These are phyloP conservation scores for Tetramorium alpestre DNA, from an alignment of 1,140 invertebrate species.

Conservation along the genomic window DNA sequence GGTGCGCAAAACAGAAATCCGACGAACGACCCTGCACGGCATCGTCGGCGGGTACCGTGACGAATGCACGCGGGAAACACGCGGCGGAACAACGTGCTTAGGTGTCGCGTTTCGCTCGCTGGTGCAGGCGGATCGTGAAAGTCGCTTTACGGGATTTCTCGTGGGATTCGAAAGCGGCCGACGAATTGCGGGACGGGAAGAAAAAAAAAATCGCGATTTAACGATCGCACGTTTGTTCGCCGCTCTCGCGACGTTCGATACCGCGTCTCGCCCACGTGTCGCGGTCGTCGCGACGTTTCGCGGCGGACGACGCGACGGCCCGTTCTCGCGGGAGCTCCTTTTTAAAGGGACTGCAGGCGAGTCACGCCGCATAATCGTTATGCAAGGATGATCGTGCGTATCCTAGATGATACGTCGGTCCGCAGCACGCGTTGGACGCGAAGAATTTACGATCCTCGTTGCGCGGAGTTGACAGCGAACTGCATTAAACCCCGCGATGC, in stretches of 20 bases:
- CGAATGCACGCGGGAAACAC: conserved; percentile 19
- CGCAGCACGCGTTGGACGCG: neutral
- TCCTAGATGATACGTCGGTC: conserved; percentile 28
- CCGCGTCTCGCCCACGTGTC: neutral
- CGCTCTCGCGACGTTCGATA: neutral
- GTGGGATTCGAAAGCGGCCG: conserved; percentile 40
- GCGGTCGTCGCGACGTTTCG: no score
- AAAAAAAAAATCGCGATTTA: neutral
- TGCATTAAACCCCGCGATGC: conserved; percentile 25
- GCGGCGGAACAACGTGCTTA: neutral
- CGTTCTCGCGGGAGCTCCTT: neutral
- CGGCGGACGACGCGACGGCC: neutral
- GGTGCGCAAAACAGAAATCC: neutral
- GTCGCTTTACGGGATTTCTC: conserved; percentile 24
- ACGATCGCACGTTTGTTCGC: neutral
- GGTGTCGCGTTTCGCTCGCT: conserved; percentile 15
- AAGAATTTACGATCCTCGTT: conserved; percentile 24
- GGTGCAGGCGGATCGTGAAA: conserved; percentile 31
- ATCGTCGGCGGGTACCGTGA: neutral
- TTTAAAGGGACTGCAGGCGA: neutral
- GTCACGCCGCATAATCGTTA: conserved; percentile 47
- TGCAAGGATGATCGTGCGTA: conserved; percentile 39
- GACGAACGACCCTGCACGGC: neutral
- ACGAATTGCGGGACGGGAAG: neutral
- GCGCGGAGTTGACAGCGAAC: neutral